These are phyloP conservation scores for Sitta europaea DNA, from an alignment of 2,113 vertebrate genomes.

Conservation along the genomic window DNA sequence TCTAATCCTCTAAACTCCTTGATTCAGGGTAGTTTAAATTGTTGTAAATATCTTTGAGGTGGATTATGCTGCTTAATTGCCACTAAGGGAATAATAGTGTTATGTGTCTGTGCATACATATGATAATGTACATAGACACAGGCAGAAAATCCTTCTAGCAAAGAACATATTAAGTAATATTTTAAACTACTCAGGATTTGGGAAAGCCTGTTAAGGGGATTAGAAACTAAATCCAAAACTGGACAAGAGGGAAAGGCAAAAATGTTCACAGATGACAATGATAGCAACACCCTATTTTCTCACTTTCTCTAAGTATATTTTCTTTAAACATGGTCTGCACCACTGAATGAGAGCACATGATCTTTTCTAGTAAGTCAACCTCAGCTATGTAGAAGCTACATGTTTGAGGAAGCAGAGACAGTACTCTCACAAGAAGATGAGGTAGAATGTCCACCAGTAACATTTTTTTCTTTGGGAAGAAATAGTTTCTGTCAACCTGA, in stretches of 20 bases:
- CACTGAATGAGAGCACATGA: neutral
- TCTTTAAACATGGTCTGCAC: neutral
- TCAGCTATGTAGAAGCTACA: neutral
- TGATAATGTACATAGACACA: slow-evolving; percentile 24
- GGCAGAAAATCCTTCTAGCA: slow-evolving; percentile 39
- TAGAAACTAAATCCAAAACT: slow-evolving; percentile 38
- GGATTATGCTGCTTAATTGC: slow-evolving; percentile 56
- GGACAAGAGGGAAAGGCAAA: slow-evolving; percentile 5
- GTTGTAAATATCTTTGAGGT: slow-evolving; percentile 52
- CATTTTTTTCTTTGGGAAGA: neutral
- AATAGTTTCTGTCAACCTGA: neutral
- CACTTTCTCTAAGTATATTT: neutral
- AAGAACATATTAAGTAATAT: slow-evolving; percentile 34
- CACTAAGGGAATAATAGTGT: slow-evolving; percentile 52
- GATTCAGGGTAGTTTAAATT: slow-evolving; percentile 51
- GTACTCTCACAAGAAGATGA: neutral
- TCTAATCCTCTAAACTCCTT: slow-evolving; percentile 53
- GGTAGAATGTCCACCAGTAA: neutral
- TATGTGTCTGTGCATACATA: slow-evolving; percentile 38
- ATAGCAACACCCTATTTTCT: neutral
- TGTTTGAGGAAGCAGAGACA: neutral
- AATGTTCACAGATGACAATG: neutral
- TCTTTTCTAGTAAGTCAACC: neutral
- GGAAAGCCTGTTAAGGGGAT: slow-evolving; percentile 43
- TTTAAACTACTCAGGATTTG: slow-evolving; percentile 40